Evolutionary conservation across 2,113 vertebrate species (phyloP), one percentile per base, ranked within the genome.

Genomic region (Epinephelus cyanopodus): DNA sequence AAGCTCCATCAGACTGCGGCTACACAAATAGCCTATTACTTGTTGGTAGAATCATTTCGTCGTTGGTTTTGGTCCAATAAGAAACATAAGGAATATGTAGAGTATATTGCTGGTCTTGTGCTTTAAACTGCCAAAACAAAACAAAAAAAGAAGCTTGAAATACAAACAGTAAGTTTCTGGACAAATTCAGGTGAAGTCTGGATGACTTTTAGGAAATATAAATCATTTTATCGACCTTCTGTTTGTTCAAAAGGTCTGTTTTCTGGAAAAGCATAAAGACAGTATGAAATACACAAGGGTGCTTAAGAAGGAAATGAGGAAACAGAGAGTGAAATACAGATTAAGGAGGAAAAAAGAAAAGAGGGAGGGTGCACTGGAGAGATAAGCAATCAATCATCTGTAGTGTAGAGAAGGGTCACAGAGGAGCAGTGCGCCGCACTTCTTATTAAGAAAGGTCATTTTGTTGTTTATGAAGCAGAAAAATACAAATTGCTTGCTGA

Each of bases 361-460:
- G 70, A 37, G 54, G 15, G 52, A 75, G 52, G 63, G 64, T 73
- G 77, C 73, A 50, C 54, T 17, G 50, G 66, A 47, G 67, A 90
- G 87, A 86, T 81, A 86, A 81, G 60, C 77, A 83, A 90, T 91
- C 90, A 85, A 87, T 90, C 87, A 89, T 89, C 23, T 79, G 75
- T 76, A 69, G 61, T n/a, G 58, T 58, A 61, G 81, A 85, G 52
- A 76, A 37, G n/a, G 83, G 83, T 91, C 77, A 83, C 61, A 27
- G 53, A 63, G 89, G 74, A 87, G 56, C 11, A 10, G 5, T 17
- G 67, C 77, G 39, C 68, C 83, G 84, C 75, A 25, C 74, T 87
- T 78, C 82, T 81, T 85, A 81, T 89, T 79, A 79, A 66, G 29
- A 70, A 87, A 86, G 76, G 79, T 78, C 67, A 85, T 85, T 81